Conservation (phyloP, 1,140 invertebrate species). For the Coenobita brevimanus region DNA sequence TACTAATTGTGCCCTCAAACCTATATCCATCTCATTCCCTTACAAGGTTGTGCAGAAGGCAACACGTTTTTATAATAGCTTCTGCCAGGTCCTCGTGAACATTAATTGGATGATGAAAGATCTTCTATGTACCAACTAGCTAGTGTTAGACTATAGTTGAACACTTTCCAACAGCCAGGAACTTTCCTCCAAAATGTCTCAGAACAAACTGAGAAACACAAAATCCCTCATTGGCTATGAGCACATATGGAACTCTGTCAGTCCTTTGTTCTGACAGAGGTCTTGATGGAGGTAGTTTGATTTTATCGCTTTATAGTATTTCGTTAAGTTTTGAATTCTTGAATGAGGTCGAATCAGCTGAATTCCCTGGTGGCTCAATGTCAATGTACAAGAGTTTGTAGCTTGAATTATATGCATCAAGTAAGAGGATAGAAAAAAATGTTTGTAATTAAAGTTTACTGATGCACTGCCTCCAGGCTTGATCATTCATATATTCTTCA, state of each 20-base stretch:
- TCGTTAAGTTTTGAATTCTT: background rate
- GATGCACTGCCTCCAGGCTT: background rate
- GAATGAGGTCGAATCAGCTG: constrained; percentile 1
- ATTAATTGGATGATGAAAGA: constrained; percentile 4
- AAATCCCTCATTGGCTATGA: constrained; percentile 4
- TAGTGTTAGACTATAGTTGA: constrained; percentile 9
- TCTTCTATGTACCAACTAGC: constrained; percentile 6
- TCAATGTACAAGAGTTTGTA: background rate
- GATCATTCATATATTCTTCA: background rate
- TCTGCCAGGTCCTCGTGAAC: background rate
- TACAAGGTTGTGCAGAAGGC: constrained; percentile 16
- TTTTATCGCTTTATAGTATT: background rate
- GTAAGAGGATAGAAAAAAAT: background rate
- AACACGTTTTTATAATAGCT: constrained; percentile 14
- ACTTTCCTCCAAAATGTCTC: constrained; percentile 10
- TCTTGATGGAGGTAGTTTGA: background rate
- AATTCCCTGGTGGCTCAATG: background rate
- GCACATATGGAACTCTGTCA: background rate
- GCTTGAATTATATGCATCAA: background rate
- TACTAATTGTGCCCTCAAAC: constrained; percentile 19
- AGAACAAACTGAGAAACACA: constrained; percentile 10
- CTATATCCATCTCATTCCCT: constrained; percentile 19
- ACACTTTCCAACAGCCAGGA: constrained; percentile 14
- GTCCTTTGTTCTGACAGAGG: background rate
- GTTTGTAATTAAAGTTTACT: background rate